Evolutionary conservation across 2,888 invertebrate species (phyloP), one percentile per base, ranked within the genome.

Genomic region (Eledone cirrhosa): DNA sequence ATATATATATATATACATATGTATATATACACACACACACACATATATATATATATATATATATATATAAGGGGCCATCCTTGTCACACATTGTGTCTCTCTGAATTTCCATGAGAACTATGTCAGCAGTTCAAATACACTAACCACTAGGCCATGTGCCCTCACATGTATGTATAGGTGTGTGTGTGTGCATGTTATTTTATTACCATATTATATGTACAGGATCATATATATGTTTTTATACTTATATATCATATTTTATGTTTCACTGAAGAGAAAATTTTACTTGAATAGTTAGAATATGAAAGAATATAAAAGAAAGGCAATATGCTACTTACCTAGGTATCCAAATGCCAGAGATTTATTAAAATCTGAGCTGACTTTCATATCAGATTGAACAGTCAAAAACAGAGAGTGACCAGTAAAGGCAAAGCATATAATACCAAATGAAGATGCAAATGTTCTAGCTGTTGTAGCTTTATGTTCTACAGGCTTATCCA

Each of bases 331-430:
- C 53, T 69, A 90, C 91, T 91, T 90, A 94, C 94, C 93, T 47
- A 91, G 79, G 89, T 95, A 96, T 16, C 94, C 95, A 16, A 93
- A 91, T 2, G 94, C 85, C 0, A 96, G 93, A 0, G 96, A 95
- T 85, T 92, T 92, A 83, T 94, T 93, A 82, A 97, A 94, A 85
- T 94, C 93, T 1, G 92, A 91, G 82, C 95, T 95, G 82, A 95
- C 93, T 82, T 93, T 93, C 97, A 97, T 97, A 89, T 97, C 97
- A 82, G 96, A 95, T 92, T 97, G 97, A 77, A 97, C 94, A 0
- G 97, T 97, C 83, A 97, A 93, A 86, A 97, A 93, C 87, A 94
- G 93, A 0, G 94, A 93, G 11, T 94, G 94, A 3, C 94, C 94
- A 8, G 94, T 94, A 86, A 94, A 94, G 0, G 94, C 93, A 88